Evolutionary conservation across 2,113 vertebrate species (phyloP).

Genomic region (Xyrauchen texanus): DNA sequence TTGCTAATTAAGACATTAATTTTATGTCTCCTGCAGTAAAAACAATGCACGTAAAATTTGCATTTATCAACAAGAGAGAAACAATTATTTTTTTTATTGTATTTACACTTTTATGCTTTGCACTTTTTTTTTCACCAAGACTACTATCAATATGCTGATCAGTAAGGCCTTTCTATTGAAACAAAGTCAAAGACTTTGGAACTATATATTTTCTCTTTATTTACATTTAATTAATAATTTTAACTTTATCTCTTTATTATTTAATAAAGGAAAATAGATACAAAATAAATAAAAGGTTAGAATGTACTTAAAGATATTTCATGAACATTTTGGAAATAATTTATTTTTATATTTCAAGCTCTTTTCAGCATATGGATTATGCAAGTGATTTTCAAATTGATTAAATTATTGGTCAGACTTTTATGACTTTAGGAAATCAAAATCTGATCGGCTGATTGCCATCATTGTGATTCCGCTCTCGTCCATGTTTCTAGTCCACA

Average conservation of each 20-base stretch:
- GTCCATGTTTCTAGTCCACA: constrained; percentile 6
- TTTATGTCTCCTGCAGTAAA: neutral
- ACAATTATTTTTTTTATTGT: neutral
- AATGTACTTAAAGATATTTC: neutral
- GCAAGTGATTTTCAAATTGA: constrained; percentile 5
- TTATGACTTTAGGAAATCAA: constrained; percentile 5
- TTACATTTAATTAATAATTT: no score
- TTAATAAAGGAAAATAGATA: neutral
- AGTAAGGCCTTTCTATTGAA: constrained; percentile 4
- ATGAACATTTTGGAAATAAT: no score
- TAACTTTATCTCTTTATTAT: no score
- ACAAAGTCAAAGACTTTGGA: neutral
- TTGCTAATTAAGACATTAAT: no score
- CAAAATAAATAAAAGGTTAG: neutral
- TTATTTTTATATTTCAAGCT: neutral
- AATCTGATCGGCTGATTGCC: neutral
- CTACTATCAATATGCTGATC: neutral
- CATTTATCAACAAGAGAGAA: no score
- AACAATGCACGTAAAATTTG: neutral
- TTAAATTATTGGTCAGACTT: neutral
- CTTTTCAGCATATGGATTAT: constrained; percentile 1
- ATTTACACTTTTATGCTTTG: no score
- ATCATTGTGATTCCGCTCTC: neutral
- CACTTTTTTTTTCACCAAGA: neutral
- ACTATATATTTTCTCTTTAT: neutral